Base-by-base conservation (phyloP, 2,888 invertebrate species). In the Andrena bicolor region DNA sequence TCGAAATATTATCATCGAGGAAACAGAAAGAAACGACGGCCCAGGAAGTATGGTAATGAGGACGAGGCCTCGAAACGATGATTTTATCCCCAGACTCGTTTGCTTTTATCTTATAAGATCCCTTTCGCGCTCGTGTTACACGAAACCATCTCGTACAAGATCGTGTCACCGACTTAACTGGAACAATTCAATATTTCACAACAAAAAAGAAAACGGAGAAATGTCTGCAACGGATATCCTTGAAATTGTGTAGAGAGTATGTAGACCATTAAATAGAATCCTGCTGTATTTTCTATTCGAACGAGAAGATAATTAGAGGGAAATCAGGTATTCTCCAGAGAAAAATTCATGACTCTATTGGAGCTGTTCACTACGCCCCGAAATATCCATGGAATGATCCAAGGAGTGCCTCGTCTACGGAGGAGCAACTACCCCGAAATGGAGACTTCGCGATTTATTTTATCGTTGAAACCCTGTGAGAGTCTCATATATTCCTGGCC, bases 361-460 rank as follows among this genome's bases (percentile, higher is more conserved):
- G 35, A 60, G 48, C 64, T 51, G 35, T 71, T 81, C 60, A n/a
- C 65, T 66, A 51, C 66, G 66, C 32, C 41, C 48, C 53, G 66
- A 80, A 74, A 74, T 61, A 72, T 41, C 66, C 32, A 48, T 5
- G 35, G 30, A 82, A 70, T 66, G 74, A 81, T 75, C 53, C 49
- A 32, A 66, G 51, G 2, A 66, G 70, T 48, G 60, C 16, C 26
- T 51, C 30, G 8, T 41, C 41, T 58, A 49, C 66, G 53, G 51
- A 49, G 32, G 32, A 65, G 69, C 51, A 58, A 53, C 65, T 56
- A 60, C 48, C 28, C 49, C 35, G 32, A 75, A 81, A 81, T 64
- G 32, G 65, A 66, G 53, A 48, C 56, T 41, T 65, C 32, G 53
- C 60, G 83, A 82, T 68, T 74, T 77, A 77, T 77, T 82, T 82